Percentiles rank a stretch among this genome's conserved stretches.
phyloP scores from a whole-genome alignment of 2,797 vertebrate genomes.

The Gobio occitaniae region DNA sequence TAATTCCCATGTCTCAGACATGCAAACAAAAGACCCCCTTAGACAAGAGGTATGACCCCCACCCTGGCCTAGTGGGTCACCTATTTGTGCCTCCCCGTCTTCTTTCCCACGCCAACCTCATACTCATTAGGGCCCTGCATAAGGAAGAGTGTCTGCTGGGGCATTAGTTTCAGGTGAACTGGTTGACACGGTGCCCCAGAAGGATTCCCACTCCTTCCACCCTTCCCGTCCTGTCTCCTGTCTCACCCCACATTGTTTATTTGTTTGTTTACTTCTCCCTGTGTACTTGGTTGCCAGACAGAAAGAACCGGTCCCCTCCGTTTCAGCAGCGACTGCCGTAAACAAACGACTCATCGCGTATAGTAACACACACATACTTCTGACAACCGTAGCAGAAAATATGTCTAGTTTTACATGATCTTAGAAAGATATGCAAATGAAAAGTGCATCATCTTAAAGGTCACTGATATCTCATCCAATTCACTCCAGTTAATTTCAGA shows the following conservation, averaged over 20 bases:
- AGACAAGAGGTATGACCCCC: conserved; percentile 75
- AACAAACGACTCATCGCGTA: conserved; percentile 28
- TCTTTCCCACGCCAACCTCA: conserved; percentile 94
- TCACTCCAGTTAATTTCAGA: background rate
- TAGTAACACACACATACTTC: conserved; percentile 9
- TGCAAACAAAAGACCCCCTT: conserved; percentile 87
- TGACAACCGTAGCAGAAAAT: background rate
- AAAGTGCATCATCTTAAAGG: conserved; percentile 18
- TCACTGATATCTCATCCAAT: conserved; percentile 11
- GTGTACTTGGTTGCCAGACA: conserved; percentile 34
- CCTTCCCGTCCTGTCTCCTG: conserved; percentile 84
- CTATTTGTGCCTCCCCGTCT: conserved; percentile 89
- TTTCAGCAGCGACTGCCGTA: conserved; percentile 19
- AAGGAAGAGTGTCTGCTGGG: conserved; percentile 82
- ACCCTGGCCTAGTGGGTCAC: conserved; percentile 88
- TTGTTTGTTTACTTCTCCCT: conserved; percentile 40
- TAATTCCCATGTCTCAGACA: conserved; percentile 75
- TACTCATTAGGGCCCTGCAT: conserved; percentile 83
- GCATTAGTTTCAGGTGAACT: conserved; percentile 96
- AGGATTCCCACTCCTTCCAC: conserved; percentile 81
- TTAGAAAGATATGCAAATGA: background rate
- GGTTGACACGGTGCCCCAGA: conserved; percentile 85
- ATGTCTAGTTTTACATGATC: background rate
- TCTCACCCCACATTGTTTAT: conserved; percentile 80
- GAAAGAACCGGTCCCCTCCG: background rate